Conservation (phyloP, 2,888 invertebrate species). For the Criorhina ranunculi region DNA sequence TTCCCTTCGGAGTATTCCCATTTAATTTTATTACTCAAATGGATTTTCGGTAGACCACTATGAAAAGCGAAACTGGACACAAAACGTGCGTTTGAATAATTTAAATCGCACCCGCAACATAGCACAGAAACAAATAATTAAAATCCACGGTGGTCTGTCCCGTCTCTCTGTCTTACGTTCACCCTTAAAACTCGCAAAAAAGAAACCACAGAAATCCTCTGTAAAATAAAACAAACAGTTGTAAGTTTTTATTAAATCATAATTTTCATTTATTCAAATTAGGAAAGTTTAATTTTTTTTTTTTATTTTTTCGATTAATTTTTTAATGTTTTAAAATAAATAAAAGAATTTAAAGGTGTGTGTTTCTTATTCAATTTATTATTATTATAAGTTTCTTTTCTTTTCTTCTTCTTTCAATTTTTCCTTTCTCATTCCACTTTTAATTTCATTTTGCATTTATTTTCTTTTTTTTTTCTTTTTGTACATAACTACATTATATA, state of each 20-base stretch:
- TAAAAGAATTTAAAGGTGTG: slow-evolving; percentile 62
- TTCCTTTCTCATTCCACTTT: slow-evolving; percentile 24
- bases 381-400: slow-evolving; percentile 11
- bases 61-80: slow-evolving; percentile 35
- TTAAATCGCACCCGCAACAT: slow-evolving; percentile 18
- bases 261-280: slow-evolving; percentile 69
- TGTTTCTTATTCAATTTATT: slow-evolving; percentile 49
- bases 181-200: background rate
- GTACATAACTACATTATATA: slow-evolving; percentile 73
- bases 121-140: slow-evolving; percentile 49
- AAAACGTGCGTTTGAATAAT: slow-evolving; percentile 64
- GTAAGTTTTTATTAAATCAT: slow-evolving; percentile 63
- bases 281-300: slow-evolving; percentile 44
- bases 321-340: slow-evolving; percentile 54
- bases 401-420: slow-evolving; percentile 16
- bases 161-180: background rate
- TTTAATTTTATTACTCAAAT: slow-evolving; percentile 33
- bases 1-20: background rate
- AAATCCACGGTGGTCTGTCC: slow-evolving; percentile 12
- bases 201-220: background rate
- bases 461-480: slow-evolving; percentile 34
- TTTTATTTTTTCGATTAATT: slow-evolving; percentile 8
- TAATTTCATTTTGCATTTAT: slow-evolving; percentile 28
- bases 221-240: slow-evolving; percentile 46
- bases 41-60: slow-evolving; percentile 27